Base-by-base conservation (phyloP, 2,888 invertebrate genomes). In the Orchesella flavescens region DNA sequence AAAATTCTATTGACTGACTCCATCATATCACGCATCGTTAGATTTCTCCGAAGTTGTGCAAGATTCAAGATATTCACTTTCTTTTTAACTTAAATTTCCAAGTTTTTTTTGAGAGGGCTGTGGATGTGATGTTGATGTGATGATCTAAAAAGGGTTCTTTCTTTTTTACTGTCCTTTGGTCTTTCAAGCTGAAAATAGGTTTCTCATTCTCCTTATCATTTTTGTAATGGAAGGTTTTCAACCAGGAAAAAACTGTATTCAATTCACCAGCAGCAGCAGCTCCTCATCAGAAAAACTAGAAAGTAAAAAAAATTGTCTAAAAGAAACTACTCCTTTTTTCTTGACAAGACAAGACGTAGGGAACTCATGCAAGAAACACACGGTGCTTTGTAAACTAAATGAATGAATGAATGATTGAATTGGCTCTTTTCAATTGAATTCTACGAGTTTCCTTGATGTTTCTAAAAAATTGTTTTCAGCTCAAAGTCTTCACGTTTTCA, bases 121-220 rank as follows among this genome's bases (percentile, higher is more conserved):
- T n/a, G n/a, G n/a, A n/a, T n/a, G n/a, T n/a, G n/a, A n/a, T n/a
- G n/a, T n/a, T n/a, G n/a, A n/a, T n/a, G n/a, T 49, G 49, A 10
- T 1, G 12, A 49, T 49, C n/a, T 12, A 12, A 49, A 49, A 49
- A 49, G 12, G n/a, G 49, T n/a, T n/a, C 49, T 66, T 24, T 44
- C 46, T 17, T 24, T 61, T 69, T 24, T 13, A 15, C 23, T 49
- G 21, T 49, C 49, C 78, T 84, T 84, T 84, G 82, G 81, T 84
- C 84, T 81, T 82, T 84, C 84, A 84, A 74, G 74, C 84, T 82
- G 81, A 84, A 84, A 84, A 84, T 75, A 73, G 82, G 59, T 61
- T 63, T 69, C 79, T 63, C 77, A 75, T 43, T 72, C 44, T 61
- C 44, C 23, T 53, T 61, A 61, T 57, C 74, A 83, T 83, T 72